Percentiles rank a stretch among this genome's conserved stretches.
phyloP scores from a whole-genome alignment of 2,797 vertebrate genomes.

The Lycodopsis pacificus region DNA sequence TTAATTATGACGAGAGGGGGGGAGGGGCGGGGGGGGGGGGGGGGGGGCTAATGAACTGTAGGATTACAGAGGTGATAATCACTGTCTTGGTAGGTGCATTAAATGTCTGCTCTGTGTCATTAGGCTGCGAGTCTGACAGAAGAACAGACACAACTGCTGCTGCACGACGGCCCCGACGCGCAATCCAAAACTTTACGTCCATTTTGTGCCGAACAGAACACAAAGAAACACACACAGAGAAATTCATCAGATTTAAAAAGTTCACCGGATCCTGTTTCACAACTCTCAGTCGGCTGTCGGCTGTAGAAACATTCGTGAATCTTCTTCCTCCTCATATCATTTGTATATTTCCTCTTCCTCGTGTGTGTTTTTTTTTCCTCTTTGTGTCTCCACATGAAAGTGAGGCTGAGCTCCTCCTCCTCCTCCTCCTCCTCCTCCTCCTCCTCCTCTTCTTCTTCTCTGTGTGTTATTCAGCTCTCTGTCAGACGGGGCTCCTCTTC shows the following conservation, averaged over 20 bases:
- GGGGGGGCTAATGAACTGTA: conserved; percentile 78
- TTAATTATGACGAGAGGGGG: conserved; percentile 74
- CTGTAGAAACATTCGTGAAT: too few relatives aligned
- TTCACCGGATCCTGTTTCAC: too few relatives aligned
- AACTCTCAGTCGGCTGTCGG: too few relatives aligned
- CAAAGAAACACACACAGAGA: too few relatives aligned
- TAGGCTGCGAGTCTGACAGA: conserved; percentile 34
- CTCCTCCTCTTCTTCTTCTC: conserved; percentile 15
- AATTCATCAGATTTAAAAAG: too few relatives aligned
- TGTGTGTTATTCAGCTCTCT: conserved; percentile 51
- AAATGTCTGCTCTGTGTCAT: conserved; percentile 73
- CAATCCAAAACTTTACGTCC: too few relatives aligned
- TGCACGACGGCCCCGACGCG: too few relatives aligned
- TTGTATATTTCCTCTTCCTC: too few relatives aligned
- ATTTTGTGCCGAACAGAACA: too few relatives aligned
- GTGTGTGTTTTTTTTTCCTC: conserved; percentile 3
- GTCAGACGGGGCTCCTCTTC: conserved; percentile 54
- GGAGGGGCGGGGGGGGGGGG: conserved; percentile 20
- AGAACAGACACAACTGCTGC: not conserved
- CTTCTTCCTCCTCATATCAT: too few relatives aligned
- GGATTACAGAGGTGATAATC: conserved; percentile 83
- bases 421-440: not conserved
- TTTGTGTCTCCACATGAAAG: conserved; percentile 21
- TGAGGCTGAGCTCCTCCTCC: conserved; percentile 2
- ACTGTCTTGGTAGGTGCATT: conserved; percentile 78